These are phyloP conservation scores for Hirtodrosophila duncani DNA, from an alignment of 2,888 invertebrate genomes.

Conservation along the genomic window DNA sequence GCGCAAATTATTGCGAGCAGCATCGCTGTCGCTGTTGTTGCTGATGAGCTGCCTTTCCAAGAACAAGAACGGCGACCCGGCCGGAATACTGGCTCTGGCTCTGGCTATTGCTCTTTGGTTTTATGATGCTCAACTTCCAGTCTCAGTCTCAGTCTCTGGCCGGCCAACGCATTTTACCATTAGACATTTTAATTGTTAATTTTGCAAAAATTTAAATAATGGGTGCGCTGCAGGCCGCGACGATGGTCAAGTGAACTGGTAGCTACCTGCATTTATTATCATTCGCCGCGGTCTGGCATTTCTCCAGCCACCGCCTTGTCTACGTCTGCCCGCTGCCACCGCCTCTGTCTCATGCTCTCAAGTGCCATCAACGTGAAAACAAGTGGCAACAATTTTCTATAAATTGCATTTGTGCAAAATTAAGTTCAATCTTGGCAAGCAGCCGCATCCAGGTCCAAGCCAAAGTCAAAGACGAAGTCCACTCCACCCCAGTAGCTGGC, in stretches of 20 bases:
- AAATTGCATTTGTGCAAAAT: constrained; percentile 74
- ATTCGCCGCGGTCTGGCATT: constrained; percentile 10
- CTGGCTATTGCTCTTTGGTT: constrained; percentile 10
- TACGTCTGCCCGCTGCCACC: constrained; percentile 10
- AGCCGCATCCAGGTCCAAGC: constrained; percentile 30
- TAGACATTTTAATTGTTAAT: constrained; percentile 70
- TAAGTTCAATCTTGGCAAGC: constrained; percentile 69
- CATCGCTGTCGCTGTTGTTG: constrained; percentile 25
- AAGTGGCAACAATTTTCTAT: constrained; percentile 75
- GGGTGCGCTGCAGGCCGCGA: constrained; percentile 56
- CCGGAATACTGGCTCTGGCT: constrained; percentile 11
- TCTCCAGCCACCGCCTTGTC: constrained; percentile 4
- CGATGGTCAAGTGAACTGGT: constrained; percentile 11
- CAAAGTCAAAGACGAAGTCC: constrained; percentile 9
- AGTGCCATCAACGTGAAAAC: constrained; percentile 68
- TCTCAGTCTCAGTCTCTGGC: constrained; percentile 1
- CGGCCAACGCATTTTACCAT: constrained; percentile 48
- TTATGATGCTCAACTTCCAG: constrained; percentile 40
- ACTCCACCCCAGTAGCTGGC: constrained; percentile 28
- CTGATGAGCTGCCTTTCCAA: constrained; percentile 45
- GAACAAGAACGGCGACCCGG: constrained; percentile 31
- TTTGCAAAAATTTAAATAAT: constrained; percentile 68
- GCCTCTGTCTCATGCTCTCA: constrained; percentile 21
- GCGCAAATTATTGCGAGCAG: constrained; percentile 47
- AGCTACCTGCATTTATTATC: constrained; percentile 68